Conservation (phyloP, 2,797 vertebrate genomes). For the Basileuterus tristriatus region DNA sequence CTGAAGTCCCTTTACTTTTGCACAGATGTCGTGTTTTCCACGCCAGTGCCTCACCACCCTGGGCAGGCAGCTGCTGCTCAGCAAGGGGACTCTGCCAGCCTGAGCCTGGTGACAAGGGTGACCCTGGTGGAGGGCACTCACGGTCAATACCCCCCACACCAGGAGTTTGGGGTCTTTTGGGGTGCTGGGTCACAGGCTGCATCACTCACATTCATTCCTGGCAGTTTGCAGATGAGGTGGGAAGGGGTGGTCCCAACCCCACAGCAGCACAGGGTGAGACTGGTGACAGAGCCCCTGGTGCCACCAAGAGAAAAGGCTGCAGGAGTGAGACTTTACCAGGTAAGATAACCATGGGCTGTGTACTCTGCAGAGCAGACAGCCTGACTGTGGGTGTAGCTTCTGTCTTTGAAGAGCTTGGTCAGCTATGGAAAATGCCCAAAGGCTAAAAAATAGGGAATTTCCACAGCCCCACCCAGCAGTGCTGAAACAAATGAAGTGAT, state of each 20-base stretch:
- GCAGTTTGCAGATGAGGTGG: neutral
- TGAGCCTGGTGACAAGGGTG: neutral
- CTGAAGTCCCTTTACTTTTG: neutral
- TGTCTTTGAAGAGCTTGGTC: neutral
- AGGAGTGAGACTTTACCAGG: neutral
- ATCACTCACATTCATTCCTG: neutral
- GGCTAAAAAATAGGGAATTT: slow-evolving; percentile 1
- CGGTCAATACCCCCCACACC: accelerated
- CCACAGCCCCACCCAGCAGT: neutral
- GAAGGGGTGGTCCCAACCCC: neutral
- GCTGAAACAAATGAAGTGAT: slow-evolving; percentile 30
- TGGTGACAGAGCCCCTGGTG: neutral
- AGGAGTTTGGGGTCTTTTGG: neutral
- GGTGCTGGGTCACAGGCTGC: neutral
- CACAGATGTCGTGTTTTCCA: slow-evolving; percentile 15
- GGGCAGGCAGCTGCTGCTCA: neutral
- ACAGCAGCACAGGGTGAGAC: neutral
- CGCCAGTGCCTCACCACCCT: neutral
- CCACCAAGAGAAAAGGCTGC: neutral
- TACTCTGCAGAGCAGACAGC: neutral
- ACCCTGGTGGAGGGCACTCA: neutral
- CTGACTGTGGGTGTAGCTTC: neutral
- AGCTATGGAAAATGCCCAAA: neutral
- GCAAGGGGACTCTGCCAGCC: neutral
- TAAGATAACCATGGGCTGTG: neutral